Evolutionary conservation across 2,888 invertebrate genomes (phyloP).

Genomic region (Perdita meconis): DNA sequence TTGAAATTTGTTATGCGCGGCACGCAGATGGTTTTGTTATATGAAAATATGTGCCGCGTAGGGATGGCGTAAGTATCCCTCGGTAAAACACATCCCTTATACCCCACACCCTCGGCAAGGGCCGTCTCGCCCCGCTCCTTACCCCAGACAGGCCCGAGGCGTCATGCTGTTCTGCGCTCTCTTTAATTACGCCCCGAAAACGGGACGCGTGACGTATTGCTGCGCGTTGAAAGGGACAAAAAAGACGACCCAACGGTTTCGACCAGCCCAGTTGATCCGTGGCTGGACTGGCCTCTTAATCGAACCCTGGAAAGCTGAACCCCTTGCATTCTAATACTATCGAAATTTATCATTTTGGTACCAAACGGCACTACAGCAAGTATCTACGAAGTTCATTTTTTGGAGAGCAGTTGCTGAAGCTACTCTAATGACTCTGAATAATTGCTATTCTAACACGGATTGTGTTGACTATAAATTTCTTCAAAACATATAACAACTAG

Average conservation of each 20-base stretch:
- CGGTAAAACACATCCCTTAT: conserved; percentile 84
- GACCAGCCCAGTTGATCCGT: conserved; percentile 51
- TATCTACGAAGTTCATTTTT: too few species aligned
- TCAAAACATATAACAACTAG: too few species aligned
- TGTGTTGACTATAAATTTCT: too few species aligned
- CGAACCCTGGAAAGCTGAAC: conserved; percentile 20
- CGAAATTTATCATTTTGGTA: too few species aligned
- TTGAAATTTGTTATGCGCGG: conserved; percentile 84
- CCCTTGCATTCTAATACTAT: too few species aligned
- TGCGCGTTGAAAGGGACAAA: conserved; percentile 70
- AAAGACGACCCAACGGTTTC: conserved; percentile 60
- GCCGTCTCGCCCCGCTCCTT: conserved; percentile 74
- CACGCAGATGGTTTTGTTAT: conserved; percentile 85
- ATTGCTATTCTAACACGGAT: too few species aligned
- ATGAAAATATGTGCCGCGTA: conserved; percentile 84
- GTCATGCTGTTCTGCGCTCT: conserved; percentile 83
- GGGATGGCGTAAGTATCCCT: conserved; percentile 83
- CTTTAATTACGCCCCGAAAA: conserved; percentile 82
- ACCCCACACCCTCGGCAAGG: conserved; percentile 69
- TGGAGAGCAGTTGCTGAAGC: too few species aligned
- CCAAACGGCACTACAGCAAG: too few species aligned
- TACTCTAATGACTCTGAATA: too few species aligned
- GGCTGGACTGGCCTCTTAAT: conserved; percentile 48
- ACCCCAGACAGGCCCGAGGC: conserved; percentile 77
- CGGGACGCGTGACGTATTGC: conserved; percentile 80